A percentile compares a stretch with the other conserved stretches of the same genome.
Conservation (phyloP, 2,113 vertebrate species). For the Neogobius melanostomus region DNA sequence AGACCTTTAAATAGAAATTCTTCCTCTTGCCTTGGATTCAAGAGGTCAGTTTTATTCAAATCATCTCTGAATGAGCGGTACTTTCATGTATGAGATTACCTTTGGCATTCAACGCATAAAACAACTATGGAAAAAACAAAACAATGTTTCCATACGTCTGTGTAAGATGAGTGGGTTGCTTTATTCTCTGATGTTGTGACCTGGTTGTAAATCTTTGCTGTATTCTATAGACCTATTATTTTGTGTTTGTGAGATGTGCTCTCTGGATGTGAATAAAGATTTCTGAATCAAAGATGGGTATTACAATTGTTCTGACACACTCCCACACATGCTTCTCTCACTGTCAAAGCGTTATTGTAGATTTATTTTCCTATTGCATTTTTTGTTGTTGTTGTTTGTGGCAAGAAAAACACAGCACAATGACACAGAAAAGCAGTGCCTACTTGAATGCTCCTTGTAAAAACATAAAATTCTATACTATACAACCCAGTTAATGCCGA, state of each 20-base stretch:
- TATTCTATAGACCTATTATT: too few species aligned
- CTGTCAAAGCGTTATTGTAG: not conserved
- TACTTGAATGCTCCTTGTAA: too few species aligned
- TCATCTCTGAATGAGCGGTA: constrained; percentile 36
- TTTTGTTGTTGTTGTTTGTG: too few species aligned
- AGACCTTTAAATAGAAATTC: constrained; percentile 71
- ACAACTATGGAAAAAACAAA: too few species aligned
- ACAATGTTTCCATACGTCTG: not conserved
- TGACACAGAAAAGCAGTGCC: too few species aligned
- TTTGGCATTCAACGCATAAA: constrained; percentile 5
- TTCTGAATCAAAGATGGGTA: not conserved
- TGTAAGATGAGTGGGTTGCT: not conserved
- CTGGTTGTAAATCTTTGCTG: not conserved
- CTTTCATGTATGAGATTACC: not conserved
- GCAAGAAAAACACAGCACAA: too few species aligned
- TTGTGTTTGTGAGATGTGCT: not conserved
- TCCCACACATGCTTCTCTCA: not conserved
- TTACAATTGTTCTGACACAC: not conserved
- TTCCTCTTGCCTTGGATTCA: constrained; percentile 51
- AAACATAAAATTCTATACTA: too few species aligned
- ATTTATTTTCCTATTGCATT: not conserved
- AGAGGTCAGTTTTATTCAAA: constrained; percentile 50
- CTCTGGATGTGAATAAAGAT: not conserved
- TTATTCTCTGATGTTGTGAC: not conserved
- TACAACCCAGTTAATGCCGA: too few species aligned